These are phyloP conservation scores for Sander vitreus DNA, from an alignment of 2,113 vertebrate genomes.

Conservation along the genomic window DNA sequence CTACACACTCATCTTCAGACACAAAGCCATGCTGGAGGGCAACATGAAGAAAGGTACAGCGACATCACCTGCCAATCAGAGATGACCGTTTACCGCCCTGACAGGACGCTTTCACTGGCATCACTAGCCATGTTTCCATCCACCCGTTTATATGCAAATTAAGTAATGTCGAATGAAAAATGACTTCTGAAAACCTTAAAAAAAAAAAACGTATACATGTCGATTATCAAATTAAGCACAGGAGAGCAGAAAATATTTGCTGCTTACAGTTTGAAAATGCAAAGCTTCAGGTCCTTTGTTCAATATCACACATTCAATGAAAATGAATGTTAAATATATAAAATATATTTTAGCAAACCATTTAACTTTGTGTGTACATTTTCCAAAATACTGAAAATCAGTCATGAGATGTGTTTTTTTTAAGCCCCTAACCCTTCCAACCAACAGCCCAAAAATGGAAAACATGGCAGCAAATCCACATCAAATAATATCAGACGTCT, in stretches of 20 bases:
- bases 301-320: not conserved
- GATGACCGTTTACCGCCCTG: too few relatives aligned
- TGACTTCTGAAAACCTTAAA: too few relatives aligned
- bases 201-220: not conserved
- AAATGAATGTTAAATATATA: too few relatives aligned
- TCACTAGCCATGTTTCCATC: too few relatives aligned
- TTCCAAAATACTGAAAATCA: not conserved
- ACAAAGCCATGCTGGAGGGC: slow-evolving; percentile 90
- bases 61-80: too few relatives aligned
- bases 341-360: not conserved
- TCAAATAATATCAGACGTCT: not conserved
- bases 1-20: slow-evolving; percentile 93
- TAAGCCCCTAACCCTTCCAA: not conserved
- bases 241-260: not conserved
- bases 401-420: not conserved
- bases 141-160: too few relatives aligned
- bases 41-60: slow-evolving; percentile 91
- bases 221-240: not conserved
- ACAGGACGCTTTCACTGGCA: too few relatives aligned
- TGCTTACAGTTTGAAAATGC: not conserved
- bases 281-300: not conserved
- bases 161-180: too few relatives aligned
- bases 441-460: not conserved
- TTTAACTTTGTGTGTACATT: not conserved
- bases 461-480: not conserved